phyloP scores from a whole-genome alignment of 1,140 invertebrate species.

The Homalodisca vitripennis region DNA sequence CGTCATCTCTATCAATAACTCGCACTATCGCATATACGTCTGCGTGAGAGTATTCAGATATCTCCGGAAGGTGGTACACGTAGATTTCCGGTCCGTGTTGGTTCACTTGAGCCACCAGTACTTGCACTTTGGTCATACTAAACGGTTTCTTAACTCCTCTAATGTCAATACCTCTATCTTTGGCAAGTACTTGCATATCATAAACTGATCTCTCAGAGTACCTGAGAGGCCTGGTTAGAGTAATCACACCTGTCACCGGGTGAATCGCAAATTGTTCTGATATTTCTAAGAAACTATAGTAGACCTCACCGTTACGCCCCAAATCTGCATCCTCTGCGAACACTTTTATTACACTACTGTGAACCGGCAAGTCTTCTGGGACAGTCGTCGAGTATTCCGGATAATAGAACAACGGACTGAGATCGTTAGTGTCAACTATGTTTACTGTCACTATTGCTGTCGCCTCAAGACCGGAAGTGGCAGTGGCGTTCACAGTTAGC shows the following conservation, averaged over 20 bases:
- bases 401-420: constrained; percentile 87
- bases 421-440: constrained; percentile 86
- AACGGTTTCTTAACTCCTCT: constrained; percentile 59
- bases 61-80: constrained; percentile 72
- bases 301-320: constrained; percentile 92
- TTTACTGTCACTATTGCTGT: constrained; percentile 72
- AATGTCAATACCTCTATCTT: constrained; percentile 72
- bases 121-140: constrained; percentile 67
- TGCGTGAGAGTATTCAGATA: constrained; percentile 80
- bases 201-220: constrained; percentile 64
- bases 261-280: constrained; percentile 88
- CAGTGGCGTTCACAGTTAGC: constrained; percentile 77
- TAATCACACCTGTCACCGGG: constrained; percentile 85
- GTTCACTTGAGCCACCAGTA: constrained; percentile 82
- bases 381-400: constrained; percentile 81
- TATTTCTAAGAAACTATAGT: constrained; percentile 87
- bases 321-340: constrained; percentile 91
- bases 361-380: constrained; percentile 81
- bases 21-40: constrained; percentile 87
- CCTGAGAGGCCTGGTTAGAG: constrained; percentile 72
- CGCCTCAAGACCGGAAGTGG: constrained; percentile 62
- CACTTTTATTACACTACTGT: constrained; percentile 71
- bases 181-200: constrained; percentile 74
- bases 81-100: constrained; percentile 79
- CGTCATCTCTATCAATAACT: constrained; percentile 78